Base-by-base conservation (phyloP, 2,113 vertebrate species). In the Phoenicopterus ruber region DNA sequence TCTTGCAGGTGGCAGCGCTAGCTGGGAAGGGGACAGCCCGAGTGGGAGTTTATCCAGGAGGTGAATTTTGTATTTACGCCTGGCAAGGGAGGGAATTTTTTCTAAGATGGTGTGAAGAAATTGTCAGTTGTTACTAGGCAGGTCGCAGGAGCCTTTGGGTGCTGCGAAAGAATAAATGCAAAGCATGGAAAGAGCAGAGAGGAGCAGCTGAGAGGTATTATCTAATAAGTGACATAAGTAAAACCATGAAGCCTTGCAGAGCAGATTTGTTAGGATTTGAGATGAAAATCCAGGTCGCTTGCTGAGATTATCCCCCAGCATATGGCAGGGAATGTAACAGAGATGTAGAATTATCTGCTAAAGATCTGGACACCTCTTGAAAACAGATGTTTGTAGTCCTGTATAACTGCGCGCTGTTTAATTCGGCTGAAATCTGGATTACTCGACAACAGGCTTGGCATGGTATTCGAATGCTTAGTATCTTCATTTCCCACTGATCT, bases 261-360 rank as follows among this genome's bases (percentile, higher is more conserved):
- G 81, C 84, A 96, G 94, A 97, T 97, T 95, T 97, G 81, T 66
- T 94, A 31, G 97, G 86, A 96, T 95, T 96, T 96, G 95, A 90
- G 70, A 95, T 77, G 78, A 95, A 97, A 97, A 97, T 94, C 94
- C 94, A 54, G 67, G 58, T 94, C 69, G 62, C 62, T 95, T 80
- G 77, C 50, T 59, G 86, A 91, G 94, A 95, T 97, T 91, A 97
- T 96, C 89, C 46, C 80, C 58, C 73, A 87, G 73, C 94, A 95
- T 95, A 94, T 94, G 95, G 91, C 86, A 91, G 93, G 46, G 93
- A 93, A 44, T 59, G 89, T 80, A 89, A 85, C 25, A 61, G 94
- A 94, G 86, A 94, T 59, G 28, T 22, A 82, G 66, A 89, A 97
- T 96, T 96, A 94, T 91, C 93, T 94, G 78, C 81, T 95, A 88